Percentiles rank a stretch among this genome's conserved stretches.
phyloP scores from a whole-genome alignment of 1,140 invertebrate genomes.

The Dendroctonus valens region DNA sequence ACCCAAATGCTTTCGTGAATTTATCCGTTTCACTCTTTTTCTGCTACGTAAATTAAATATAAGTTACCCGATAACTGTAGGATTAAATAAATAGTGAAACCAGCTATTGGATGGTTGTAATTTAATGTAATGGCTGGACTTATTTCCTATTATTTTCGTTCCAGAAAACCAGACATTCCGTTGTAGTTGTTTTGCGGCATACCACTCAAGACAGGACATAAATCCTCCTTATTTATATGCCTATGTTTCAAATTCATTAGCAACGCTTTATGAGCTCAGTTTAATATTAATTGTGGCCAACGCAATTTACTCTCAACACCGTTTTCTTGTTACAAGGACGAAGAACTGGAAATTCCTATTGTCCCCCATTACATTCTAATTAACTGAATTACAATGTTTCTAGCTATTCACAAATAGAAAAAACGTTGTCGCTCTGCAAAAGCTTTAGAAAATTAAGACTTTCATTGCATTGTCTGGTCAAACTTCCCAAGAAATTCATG shows the following conservation, averaged over 20 bases:
- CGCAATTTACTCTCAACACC: neutral
- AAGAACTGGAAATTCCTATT: neutral
- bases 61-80: neutral
- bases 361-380: neutral
- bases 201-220: no score
- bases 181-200: no score
- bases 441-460: no score
- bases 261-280: constrained; percentile 5
- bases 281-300: constrained; percentile 2
- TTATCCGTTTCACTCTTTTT: constrained; percentile 4
- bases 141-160: no score
- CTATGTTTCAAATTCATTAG: constrained; percentile 10
- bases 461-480: no score
- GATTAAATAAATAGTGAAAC: neutral
- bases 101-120: no score
- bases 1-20: constrained; percentile 3
- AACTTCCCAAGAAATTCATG: no score
- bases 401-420: no score
- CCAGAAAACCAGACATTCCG: no score
- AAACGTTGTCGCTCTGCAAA: no score
- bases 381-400: no score
- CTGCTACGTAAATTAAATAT: neutral
- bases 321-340: neutral
- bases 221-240: constrained; percentile 5
- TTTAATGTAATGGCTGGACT: no score